Base-by-base conservation (phyloP, 2,888 invertebrate species). In the Aphodius sticticus region DNA sequence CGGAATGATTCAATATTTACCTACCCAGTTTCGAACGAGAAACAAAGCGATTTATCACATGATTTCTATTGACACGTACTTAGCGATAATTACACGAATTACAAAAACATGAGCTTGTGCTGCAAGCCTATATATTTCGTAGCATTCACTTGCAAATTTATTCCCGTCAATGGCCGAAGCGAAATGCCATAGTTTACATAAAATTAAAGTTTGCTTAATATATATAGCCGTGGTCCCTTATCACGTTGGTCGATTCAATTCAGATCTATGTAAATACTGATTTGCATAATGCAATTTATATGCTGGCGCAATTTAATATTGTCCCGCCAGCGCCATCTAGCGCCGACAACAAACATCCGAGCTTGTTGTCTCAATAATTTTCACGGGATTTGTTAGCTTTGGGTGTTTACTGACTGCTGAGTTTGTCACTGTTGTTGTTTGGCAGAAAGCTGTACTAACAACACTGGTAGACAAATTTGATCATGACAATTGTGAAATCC, bases 161-260 rank as follows among this genome's bases (percentile, higher is more conserved):
- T 53, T 53, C 53, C 53, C 53, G 53, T 53, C 53, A 53, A 53
- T 53, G 53, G 53, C 4, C 12, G 53, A 26, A 53, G 53, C 53
- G 53, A 53, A 53, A 53, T 53, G 53, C 53, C 53, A 53, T 53
- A 53, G 53, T 53, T 53, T 53, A 53, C 53, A 53, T 53, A 53
- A 53, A 53, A 53, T 53, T 53, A 53, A 53, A 2, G 53, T 53
- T 53, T 53, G 53, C 53, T 53, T 53, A 53, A 53, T 53, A 53
- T 53, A 53, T 53, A 53, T 53, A 7, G 53, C 9, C 12, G 53
- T 53, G 53, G 53, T 9, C 7, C 53, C 53, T 53, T 53, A 53
- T 53, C 53, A 9, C 7, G 9, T 53, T 12, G 53, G 9, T 12
- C 53, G 53, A 53, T 53, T 53, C 53, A 53, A 53, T 53, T 53